Evolutionary conservation across 64 coral and sea anemone species (phyloP).

Genomic region (Acropora tenuis): DNA sequence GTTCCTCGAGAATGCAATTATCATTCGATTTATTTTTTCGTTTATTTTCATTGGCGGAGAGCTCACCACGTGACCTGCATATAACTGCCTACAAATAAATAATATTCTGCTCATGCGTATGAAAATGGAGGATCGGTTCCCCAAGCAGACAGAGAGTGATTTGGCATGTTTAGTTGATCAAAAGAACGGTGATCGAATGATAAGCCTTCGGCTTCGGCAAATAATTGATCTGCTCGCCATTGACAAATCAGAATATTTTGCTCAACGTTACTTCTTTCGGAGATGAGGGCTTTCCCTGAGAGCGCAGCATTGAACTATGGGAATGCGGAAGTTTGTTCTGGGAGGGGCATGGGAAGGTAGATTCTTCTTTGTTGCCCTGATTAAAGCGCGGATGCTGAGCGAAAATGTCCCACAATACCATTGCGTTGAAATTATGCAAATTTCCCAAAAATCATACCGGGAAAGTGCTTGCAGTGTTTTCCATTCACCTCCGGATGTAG

Average conservation of each 20-base stretch:
- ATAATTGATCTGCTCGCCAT: no score
- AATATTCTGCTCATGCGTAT: no score
- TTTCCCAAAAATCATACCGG: neutral
- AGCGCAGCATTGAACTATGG: neutral
- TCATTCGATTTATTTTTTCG: no score
- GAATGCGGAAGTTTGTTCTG: neutral
- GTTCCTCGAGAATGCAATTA: no score
- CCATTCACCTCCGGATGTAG: conserved; percentile 24
- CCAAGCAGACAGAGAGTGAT: no score
- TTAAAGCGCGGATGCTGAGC: conserved; percentile 22
- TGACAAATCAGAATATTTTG: neutral
- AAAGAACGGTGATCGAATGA: no score
- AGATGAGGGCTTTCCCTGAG: neutral
- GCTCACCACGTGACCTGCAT: no score
- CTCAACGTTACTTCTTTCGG: neutral
- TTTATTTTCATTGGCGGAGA: no score
- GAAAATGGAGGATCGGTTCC: no score
- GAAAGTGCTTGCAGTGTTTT: neutral
- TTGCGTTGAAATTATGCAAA: neutral
- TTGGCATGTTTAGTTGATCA: no score
- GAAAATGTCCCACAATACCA: neutral
- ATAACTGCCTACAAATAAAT: no score
- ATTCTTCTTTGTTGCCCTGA: neutral
- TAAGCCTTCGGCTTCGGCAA: no score
- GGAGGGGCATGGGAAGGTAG: neutral